These are phyloP conservation scores for Agrilus mali DNA, from an alignment of 2,888 invertebrate species.

Conservation along the genomic window DNA sequence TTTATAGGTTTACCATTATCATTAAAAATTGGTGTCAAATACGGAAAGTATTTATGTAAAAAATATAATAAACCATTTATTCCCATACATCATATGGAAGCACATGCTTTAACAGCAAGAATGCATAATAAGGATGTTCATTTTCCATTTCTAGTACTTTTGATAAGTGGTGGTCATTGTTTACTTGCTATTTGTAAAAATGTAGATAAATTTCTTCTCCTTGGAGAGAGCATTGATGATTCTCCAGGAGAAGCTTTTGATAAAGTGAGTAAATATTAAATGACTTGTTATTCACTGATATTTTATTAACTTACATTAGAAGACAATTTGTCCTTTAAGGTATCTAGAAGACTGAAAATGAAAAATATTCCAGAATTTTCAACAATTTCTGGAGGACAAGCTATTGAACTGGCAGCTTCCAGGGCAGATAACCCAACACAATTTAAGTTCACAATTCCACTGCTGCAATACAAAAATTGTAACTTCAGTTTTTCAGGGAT, in stretches of 20 bases:
- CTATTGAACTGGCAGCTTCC: slow-evolving; percentile 70
- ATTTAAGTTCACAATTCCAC: slow-evolving; percentile 54
- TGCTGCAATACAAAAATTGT: slow-evolving; percentile 59
- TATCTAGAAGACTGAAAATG: slow-evolving; percentile 72
- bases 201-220: slow-evolving; percentile 61
- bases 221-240: slow-evolving; percentile 72
- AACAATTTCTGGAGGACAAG: slow-evolving; percentile 68
- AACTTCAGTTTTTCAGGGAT: slow-evolving; percentile 86
- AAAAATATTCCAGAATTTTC: slow-evolving; percentile 61
- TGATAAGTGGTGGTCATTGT: slow-evolving; percentile 92
- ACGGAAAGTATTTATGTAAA: slow-evolving; percentile 64
- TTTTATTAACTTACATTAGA: neutral
- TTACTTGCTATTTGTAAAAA: slow-evolving; percentile 61
- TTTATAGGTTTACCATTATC: slow-evolving; percentile 58
- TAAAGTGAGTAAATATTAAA: slow-evolving; percentile 51
- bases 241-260: slow-evolving; percentile 91
- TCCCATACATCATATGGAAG: slow-evolving; percentile 98
- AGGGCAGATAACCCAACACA: slow-evolving; percentile 48
- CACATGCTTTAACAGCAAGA: slow-evolving; percentile 84
- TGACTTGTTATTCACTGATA: neutral
- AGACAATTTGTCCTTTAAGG: slow-evolving; percentile 31
- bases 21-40: slow-evolving; percentile 65
- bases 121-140: slow-evolving; percentile 54
- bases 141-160: slow-evolving; percentile 80
- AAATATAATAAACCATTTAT: slow-evolving; percentile 67